Base-by-base conservation (phyloP, 2,113 vertebrate species). In the Synchiropus splendidus region DNA sequence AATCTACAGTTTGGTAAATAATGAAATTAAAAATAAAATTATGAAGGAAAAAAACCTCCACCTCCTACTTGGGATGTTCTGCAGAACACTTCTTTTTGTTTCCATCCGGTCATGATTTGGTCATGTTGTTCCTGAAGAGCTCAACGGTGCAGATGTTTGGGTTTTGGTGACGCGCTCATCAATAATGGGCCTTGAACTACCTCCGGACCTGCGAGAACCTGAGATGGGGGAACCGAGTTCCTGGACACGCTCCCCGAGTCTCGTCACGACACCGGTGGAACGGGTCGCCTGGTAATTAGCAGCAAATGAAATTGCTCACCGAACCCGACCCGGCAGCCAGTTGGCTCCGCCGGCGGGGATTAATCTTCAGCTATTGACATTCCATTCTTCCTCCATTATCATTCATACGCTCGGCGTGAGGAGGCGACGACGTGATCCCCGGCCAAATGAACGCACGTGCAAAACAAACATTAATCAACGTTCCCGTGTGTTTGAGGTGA, bases 341-440 rank as follows among this genome's bases (percentile, higher is more conserved):
- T 85, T 78, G 80, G 74, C 74, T 27, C 8, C 59, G 52, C 36
- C 53, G 79, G 81, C 67, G 38, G 68, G 82, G 80, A 85, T 87
- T 83, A 82, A 84, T 85, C 82, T 85, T 60, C 52, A 59, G 73
- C 72, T 83, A 82, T 81, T 84, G 85, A 84, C 80, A 80, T 81
- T 80, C 75, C 75, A 85, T 82, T 78, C 66, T 75, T 77, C 61
- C 69, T 77, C 74, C 79, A 82, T 86, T 80, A 84, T 84, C 79
- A 83, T 82, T 85, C 74, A 84, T 83, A 83, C 45, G 35, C 73
- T 80, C 77, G 77, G 83, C 82, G 77, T 33, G 65, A 75, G 68
- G 60, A 83, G 64, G 62, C 78, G 73, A 58, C 70, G 58, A 50
- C 14, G 49, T 72, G 73, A 80, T 74, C 67, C 60, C 59, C 72